These are phyloP conservation scores for Pachyrhynchus sulphureomaculatus DNA, from an alignment of 1,140 invertebrate genomes.

Conservation along the genomic window DNA sequence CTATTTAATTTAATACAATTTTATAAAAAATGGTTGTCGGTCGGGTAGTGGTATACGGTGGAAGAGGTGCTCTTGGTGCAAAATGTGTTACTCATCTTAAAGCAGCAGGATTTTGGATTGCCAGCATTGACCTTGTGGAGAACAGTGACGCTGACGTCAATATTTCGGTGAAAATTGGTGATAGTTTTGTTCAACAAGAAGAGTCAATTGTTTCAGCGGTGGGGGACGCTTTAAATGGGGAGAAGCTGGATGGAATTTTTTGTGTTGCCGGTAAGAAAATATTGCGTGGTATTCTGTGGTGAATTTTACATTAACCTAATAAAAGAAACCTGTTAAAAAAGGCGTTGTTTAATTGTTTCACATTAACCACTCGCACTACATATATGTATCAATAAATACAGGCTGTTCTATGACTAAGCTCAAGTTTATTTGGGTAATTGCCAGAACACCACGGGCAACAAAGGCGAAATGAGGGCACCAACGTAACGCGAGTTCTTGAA, in stretches of 20 bases:
- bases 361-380: too few species aligned
- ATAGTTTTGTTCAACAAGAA: slow-evolving; percentile 79
- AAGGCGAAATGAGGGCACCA: too few species aligned
- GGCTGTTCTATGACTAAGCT: too few species aligned
- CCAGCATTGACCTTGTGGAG: slow-evolving; percentile 83
- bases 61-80: slow-evolving; percentile 89
- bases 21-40: slow-evolving; percentile 50
- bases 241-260: slow-evolving; percentile 93
- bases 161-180: slow-evolving; percentile 77
- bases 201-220: slow-evolving; percentile 64
- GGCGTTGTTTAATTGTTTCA: too few species aligned
- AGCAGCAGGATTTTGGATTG: slow-evolving; percentile 91
- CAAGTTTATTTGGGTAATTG: too few species aligned
- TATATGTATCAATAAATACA: too few species aligned
- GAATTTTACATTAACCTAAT: not conserved
- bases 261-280: slow-evolving; percentile 84
- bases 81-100: slow-evolving; percentile 87
- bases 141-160: slow-evolving; percentile 92
- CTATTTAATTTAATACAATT: not conserved
- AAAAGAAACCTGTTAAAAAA: not conserved
- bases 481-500: too few species aligned
- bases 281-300: too few species aligned
- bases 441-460: too few species aligned
- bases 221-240: slow-evolving; percentile 61
- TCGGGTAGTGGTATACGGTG: slow-evolving; percentile 89